Evolutionary conservation across 2,797 vertebrate species (phyloP), one percentile per base, ranked within the genome.

Genomic region (Clamator glandarius): DNA sequence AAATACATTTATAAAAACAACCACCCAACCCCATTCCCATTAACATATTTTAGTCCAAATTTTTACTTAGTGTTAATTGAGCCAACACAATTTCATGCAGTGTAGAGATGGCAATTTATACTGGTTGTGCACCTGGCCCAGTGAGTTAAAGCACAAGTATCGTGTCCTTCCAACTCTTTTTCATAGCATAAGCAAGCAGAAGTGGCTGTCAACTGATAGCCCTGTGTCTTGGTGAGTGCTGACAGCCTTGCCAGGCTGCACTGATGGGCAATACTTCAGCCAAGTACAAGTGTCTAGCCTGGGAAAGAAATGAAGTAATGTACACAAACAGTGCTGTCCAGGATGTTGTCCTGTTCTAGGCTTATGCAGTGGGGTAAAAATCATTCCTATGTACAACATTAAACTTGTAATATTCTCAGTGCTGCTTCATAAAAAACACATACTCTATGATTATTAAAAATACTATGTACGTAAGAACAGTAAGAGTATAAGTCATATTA

Each of bases 1-100:
- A 81, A 67, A 74, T 36, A 39, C 12, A 81, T 54, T 42, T 68
- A 21, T 18, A 15, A 55, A 87, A 88, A 2, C 14, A 73, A 18
- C 8, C 4, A 8, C 46, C 4, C 46, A 70, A 17, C 33, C 18
- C 5, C 0, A 0, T 64, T 12, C 29, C 25, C 6, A 55, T 58
- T 9, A 84, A 42, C 17, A 15, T 4, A 36, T 8, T 31, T 23
- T 35, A 59, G 21, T n/a, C 8, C 12, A 39, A 31, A 58, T 86
- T 76, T 78, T 84, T 25, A 20, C 12, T 33, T 68, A 11, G 8
- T 11, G 14, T 28, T 48, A 35, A 26, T 13, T 48, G 41, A 80
- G 21, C 19, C 39, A 51, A 24, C 4, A 6, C 9, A 59, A 3
- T 5, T 64, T 26, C 7, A 35, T 31, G 20, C 6, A 29, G 1